Evolutionary conservation across 2,888 invertebrate genomes (phyloP), one percentile per base, ranked within the genome.

Genomic region (Trachelus tabidus): DNA sequence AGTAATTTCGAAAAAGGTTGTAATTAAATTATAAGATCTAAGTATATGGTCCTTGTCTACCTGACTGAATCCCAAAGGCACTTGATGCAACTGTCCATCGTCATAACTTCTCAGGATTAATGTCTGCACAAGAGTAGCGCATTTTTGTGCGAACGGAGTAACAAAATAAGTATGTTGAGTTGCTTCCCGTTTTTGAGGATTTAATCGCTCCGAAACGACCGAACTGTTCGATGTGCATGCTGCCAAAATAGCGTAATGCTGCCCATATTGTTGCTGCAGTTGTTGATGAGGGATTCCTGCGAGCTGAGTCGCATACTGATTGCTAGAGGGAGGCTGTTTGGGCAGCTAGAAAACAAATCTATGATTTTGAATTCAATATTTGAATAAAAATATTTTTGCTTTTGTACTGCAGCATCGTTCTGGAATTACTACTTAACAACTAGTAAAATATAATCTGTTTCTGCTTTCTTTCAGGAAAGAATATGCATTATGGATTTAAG

Each of bases 211-310:
- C 23, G 74, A 34, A 34, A 34, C n/a, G 35, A 35, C 35, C 12
- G 71, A 12, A 23, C 35, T n/a, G 35, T 73, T 73, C 30, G 79
- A 75, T 1, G 77, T 12, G 23, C 40, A 56, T 12, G 78, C 40
- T 34, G 74, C 40, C 1, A 80, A 33, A 11, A 80, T 12, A 1
- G 74, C 73, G 73, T 76, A 80, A 33, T 40, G 73, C 15, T 76
- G 80, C 12, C 78, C 12, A 12, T 74, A 78, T 40, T 73, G 73
- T 31, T 74, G 15, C 33, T 73, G 76, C 34, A 23, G 34, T 30
- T 11, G 73, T 37, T 31, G 69, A n/a, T 78, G 73, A 37, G 30
- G 35, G 15, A 34, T 31, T 30, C 40, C 75, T 31, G 73, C 12
- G 34, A 68, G 31, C 11, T 75, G 35, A 73, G 4, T 30, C 12